Conservation (phyloP, 1,140 invertebrate species). For the Orussus abietinus region DNA sequence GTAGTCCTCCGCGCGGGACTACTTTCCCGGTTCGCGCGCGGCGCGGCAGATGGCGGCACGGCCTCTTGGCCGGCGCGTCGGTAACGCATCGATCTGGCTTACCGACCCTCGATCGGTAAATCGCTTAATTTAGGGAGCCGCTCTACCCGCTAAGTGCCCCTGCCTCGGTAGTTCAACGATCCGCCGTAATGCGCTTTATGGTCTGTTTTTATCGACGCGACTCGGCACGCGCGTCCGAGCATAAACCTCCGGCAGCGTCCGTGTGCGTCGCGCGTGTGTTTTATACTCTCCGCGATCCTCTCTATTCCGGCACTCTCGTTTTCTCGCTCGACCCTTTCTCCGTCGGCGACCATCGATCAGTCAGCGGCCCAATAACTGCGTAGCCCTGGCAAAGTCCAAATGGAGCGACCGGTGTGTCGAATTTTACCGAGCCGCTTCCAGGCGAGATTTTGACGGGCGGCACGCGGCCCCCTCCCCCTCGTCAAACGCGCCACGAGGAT, state of each 20-base stretch:
- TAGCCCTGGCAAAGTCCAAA: slow-evolving; percentile 22
- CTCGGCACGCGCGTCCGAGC: slow-evolving; percentile 12
- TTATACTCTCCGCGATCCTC: too few species aligned
- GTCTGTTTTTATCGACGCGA: slow-evolving; percentile 50
- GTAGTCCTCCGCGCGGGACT: slow-evolving; percentile 24
- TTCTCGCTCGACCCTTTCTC: slow-evolving; percentile 22
- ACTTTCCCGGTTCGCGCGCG: slow-evolving; percentile 26
- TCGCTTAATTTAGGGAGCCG: slow-evolving; percentile 29
- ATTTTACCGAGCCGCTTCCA: slow-evolving; percentile 38
- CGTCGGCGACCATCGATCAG: slow-evolving; percentile 15
- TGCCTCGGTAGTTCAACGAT: slow-evolving; percentile 44
- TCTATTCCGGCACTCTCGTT: too few species aligned
- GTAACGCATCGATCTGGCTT: slow-evolving; percentile 29
- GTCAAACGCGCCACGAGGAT: slow-evolving; percentile 37
- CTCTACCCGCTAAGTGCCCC: slow-evolving; percentile 39
- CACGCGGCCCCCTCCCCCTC: slow-evolving; percentile 29
- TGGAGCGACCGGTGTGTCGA: slow-evolving; percentile 24
- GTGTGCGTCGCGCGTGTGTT: too few species aligned
- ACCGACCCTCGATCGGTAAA: slow-evolving; percentile 39
- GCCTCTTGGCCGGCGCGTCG: too few species aligned
- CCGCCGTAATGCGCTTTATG: slow-evolving; percentile 47
- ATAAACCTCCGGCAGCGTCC: too few species aligned
- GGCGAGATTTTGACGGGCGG: slow-evolving; percentile 34
- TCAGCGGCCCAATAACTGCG: slow-evolving; percentile 32
- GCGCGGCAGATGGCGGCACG: slow-evolving; percentile 20